Conservation (phyloP, 1,140 invertebrate genomes). For the Laodelphax striatellus region DNA sequence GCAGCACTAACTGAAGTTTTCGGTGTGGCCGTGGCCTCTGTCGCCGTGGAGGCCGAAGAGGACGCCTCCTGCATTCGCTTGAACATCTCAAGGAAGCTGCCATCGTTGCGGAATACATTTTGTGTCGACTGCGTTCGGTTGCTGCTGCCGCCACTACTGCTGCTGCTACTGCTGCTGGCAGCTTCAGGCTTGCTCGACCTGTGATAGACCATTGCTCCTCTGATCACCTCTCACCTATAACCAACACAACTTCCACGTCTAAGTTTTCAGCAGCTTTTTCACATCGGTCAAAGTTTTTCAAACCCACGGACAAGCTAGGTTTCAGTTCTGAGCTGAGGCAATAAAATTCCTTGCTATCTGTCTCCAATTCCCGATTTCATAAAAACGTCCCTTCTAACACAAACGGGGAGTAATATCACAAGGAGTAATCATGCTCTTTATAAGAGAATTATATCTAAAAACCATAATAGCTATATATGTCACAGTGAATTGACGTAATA, state of each 20-base stretch:
- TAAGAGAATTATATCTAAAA: no score
- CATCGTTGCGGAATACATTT: slow-evolving; percentile 72
- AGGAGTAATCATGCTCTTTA: no score
- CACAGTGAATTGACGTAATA: no score
- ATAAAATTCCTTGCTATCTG: no score
- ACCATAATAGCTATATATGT: no score
- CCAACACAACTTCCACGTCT: slow-evolving; percentile 21
- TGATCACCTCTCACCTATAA: slow-evolving; percentile 13
- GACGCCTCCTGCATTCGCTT: slow-evolving; percentile 69
- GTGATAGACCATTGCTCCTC: slow-evolving; percentile 17
- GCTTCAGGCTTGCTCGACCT: slow-evolving; percentile 10
- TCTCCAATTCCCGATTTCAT: no score
- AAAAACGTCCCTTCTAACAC: no score
- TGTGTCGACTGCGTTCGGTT: slow-evolving; percentile 5
- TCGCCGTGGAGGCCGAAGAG: background rate
- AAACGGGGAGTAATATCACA: no score
- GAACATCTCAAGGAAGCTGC: slow-evolving; percentile 79
- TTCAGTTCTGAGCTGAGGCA: no score
- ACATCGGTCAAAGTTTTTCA: no score
- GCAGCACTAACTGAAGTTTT: slow-evolving; percentile 29
- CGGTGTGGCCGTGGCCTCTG: slow-evolving; percentile 24
- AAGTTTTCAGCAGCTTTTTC: slow-evolving; percentile 5
- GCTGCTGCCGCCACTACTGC: background rate
- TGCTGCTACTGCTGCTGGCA: background rate
- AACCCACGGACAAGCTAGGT: no score